Evolutionary conservation across 2,113 vertebrate species (phyloP).

Genomic region (Gymnocephalus cernua): DNA sequence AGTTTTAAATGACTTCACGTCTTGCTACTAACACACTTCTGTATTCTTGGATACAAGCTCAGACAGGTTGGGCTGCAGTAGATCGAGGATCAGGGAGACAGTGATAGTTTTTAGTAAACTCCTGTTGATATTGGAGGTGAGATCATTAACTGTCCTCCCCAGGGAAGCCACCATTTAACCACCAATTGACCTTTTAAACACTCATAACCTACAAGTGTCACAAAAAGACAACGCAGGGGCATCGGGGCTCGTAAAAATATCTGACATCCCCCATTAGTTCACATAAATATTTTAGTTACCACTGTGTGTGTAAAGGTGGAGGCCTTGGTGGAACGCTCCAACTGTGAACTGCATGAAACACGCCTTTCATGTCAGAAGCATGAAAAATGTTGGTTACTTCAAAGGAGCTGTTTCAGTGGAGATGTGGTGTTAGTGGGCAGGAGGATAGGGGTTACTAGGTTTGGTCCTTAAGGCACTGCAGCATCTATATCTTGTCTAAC

Average conservation of each 20-base stretch:
- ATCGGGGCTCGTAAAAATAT: constrained; percentile 30
- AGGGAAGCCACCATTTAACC: constrained; percentile 24
- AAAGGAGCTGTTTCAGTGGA: constrained; percentile 47
- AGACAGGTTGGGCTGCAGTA: background rate
- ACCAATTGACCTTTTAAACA: constrained; percentile 48
- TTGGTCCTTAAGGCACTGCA: background rate
- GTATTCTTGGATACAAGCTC: background rate
- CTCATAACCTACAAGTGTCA: constrained; percentile 29
- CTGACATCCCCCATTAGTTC: constrained; percentile 31
- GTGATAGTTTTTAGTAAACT: background rate
- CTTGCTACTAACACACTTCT: background rate
- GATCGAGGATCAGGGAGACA: background rate
- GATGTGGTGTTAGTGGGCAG: constrained; percentile 9
- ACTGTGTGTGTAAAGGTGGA: constrained; percentile 35
- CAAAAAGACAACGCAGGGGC: constrained; percentile 25
- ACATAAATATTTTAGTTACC: constrained; percentile 61
- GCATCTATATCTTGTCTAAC: background rate
- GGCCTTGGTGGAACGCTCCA: constrained; percentile 5
- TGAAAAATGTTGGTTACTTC: constrained; percentile 51
- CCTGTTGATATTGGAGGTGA: constrained; percentile 4
- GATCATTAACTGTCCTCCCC: background rate
- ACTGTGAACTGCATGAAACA: constrained; percentile 50
- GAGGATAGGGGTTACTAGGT: background rate
- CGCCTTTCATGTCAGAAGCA: constrained; percentile 55
- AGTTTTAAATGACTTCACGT: background rate